Percentiles rank a stretch among this genome's conserved stretches.
Conservation (phyloP, 2,113 vertebrate species). For the Anolis carolinensis region DNA sequence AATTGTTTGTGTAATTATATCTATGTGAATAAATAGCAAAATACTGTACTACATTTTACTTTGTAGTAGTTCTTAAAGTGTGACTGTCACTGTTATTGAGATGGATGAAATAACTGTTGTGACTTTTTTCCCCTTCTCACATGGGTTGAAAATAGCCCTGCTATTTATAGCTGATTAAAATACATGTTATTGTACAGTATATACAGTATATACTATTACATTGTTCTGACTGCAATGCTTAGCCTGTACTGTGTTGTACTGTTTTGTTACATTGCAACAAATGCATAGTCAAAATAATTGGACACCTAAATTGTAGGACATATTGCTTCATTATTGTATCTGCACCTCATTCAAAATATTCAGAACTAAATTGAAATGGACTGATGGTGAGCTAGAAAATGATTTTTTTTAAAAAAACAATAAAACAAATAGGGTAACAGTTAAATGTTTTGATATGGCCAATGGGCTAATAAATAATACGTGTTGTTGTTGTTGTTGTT, state of each 20-base stretch:
- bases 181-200: constrained; percentile 30
- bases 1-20: constrained; percentile 27
- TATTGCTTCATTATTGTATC: neutral
- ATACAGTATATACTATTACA: constrained; percentile 24
- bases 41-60: constrained; percentile 4
- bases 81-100: constrained; percentile 19
- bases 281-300: constrained; percentile 44
- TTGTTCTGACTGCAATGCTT: constrained; percentile 48
- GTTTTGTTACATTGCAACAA: constrained; percentile 53
- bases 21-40: constrained; percentile 23
- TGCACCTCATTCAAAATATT: constrained; percentile 23
- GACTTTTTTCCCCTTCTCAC: neutral
- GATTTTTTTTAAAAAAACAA: neutral
- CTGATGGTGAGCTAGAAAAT: neutral
- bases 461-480: no score
- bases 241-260: constrained; percentile 47
- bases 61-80: constrained; percentile 17
- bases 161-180: constrained; percentile 64
- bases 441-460: no score
- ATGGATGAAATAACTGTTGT: neutral
- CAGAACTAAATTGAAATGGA: neutral
- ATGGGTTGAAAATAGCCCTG: constrained; percentile 32
- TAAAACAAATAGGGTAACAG: no score
- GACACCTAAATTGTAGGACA: constrained; percentile 11
- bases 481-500: no score